Evolutionary conservation across 1,140 invertebrate species (phyloP), one percentile per base, ranked within the genome.

Genomic region (Yoshiicerus persimilis): DNA sequence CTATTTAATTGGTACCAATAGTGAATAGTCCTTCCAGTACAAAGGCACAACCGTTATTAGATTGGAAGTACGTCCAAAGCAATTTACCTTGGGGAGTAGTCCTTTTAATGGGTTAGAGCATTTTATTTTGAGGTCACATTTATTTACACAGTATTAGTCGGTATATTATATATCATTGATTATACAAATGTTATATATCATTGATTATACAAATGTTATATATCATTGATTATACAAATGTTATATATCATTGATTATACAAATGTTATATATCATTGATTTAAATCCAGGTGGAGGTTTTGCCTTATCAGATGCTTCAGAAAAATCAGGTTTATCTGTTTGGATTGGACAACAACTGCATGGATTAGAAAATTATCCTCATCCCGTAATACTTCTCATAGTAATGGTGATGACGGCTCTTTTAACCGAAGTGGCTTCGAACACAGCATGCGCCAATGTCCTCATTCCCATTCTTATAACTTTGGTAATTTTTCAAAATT

Each of bases 401-500:
- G 90, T 93, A 9, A 92, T 92, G 64, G 34, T 92, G 6, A 94
- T 90, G 92, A 94, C 89, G 91, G 94, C 88, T 75, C 92, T 95
- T 84, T 92, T 97, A 39, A 97, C 97, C 0, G 96, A 97, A 92
- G 96, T 97, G 91, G 96, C 96, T 0, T 96, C 95, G 13, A 97
- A 97, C 92, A 95, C 96, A 0, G 96, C 96, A 5, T 84, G 75
- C 34, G 96, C 96, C n/a, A 97, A 96, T 91, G 95, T 97, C 13
- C 94, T 97, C 64, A 92, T 97, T 84, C 96, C 97, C 1, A 96
- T 97, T 4, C 92, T 97, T 38, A 95, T 95, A 27, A 95, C 96
- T 92, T 95, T 97, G 94, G 96, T 95, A 92, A 27, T 77, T 62
- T 20, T 64, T 25, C 13, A 86, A 4, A 32, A 10, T 1, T 30